A percentile compares a stretch with the other conserved stretches of the same genome.
phyloP scores from a whole-genome alignment of 2,113 vertebrate genomes.

The Sinosuthora webbiana region DNA sequence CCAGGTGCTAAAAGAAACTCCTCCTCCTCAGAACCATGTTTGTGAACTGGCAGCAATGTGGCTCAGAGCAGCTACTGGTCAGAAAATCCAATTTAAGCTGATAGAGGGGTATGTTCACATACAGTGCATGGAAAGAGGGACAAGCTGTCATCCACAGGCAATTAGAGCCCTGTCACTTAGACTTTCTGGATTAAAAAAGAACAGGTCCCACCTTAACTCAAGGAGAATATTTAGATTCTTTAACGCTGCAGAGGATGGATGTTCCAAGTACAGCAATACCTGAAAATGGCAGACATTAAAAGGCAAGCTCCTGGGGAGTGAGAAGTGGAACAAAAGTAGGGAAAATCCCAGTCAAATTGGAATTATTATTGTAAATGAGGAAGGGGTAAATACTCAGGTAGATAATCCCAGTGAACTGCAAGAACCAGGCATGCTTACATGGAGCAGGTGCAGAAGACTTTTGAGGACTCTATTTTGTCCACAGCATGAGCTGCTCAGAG shows the following conservation, averaged over 20 bases:
- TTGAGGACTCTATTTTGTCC: not conserved
- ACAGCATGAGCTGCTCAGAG: not conserved
- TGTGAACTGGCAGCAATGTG: not conserved
- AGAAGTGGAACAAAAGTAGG: not conserved
- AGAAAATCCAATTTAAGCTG: not conserved
- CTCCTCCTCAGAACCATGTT: rapidly evolving
- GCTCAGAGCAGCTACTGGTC: not conserved
- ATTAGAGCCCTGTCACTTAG: not conserved
- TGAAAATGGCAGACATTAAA: not conserved
- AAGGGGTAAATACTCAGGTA: not conserved
- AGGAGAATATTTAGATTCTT: not conserved
- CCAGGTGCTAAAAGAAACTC: not conserved
- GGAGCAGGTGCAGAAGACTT: not conserved
- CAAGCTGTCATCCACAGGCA: not conserved
- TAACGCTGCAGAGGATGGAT: not conserved
- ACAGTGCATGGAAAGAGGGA: not conserved
- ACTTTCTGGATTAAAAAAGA: not conserved
- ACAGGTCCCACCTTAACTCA: not conserved
- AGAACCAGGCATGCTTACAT: rapidly evolving
- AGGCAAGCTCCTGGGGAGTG: not conserved
- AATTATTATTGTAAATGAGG: not conserved
- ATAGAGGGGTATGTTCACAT: not conserved
- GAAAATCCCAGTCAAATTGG: rapidly evolving
- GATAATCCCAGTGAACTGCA: not conserved
- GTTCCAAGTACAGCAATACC: not conserved